A percentile compares a stretch with the other conserved stretches of the same genome.
These are phyloP conservation scores for Tenthredo distinguenda DNA, from an alignment of 2,888 invertebrate species.

Conservation along the genomic window DNA sequence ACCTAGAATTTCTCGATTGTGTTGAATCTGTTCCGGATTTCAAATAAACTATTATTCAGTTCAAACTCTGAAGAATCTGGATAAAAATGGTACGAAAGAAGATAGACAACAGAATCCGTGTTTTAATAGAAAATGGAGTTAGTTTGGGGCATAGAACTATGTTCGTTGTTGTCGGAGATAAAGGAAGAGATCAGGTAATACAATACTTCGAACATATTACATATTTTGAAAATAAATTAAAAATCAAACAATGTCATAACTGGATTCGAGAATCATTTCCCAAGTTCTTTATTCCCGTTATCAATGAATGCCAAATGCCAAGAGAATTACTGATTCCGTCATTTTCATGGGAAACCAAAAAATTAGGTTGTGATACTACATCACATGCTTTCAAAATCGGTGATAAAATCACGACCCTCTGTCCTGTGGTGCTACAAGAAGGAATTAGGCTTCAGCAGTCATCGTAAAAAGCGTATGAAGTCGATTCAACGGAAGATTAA, in stretches of 20 bases:
- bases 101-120: slow-evolving; percentile 96
- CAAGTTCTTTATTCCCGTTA: not conserved
- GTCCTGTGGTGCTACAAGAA: slow-evolving; percentile 99
- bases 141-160: slow-evolving; percentile 93
- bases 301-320: not conserved
- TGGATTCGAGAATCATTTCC: not conserved
- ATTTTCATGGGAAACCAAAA: not conserved
- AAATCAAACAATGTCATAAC: not conserved
- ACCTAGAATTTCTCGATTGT: not conserved
- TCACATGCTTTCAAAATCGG: slow-evolving; percentile 97
- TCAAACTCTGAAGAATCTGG: not conserved
- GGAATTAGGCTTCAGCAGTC: slow-evolving; percentile 83
- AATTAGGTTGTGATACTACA: slow-evolving; percentile 95
- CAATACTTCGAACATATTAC: slow-evolving; percentile 44
- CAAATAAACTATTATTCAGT: not conserved
- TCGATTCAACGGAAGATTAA: slow-evolving; percentile 90
- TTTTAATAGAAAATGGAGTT: slow-evolving; percentile 98
- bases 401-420: slow-evolving; percentile 94
- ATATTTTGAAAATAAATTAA: not conserved
- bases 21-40: not conserved
- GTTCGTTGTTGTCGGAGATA: slow-evolving; percentile 97
- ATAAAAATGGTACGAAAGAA: slow-evolving; percentile 91
- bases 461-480: slow-evolving; percentile 96
- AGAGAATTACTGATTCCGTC: not conserved
- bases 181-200: slow-evolving; percentile 95